phyloP scores from a whole-genome alignment of 2,797 vertebrate genomes.

The Fundulus diaphanus region DNA sequence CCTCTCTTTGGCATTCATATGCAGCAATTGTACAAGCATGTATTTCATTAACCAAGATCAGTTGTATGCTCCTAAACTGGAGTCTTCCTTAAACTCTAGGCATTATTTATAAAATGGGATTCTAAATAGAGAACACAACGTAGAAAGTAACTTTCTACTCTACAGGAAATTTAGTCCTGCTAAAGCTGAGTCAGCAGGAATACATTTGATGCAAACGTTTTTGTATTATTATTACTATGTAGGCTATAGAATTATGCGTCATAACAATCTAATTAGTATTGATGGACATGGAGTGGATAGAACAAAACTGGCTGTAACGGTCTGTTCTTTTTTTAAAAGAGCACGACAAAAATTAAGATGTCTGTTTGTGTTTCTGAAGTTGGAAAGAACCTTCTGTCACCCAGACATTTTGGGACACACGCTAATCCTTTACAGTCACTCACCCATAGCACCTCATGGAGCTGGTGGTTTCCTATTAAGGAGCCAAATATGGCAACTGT shows the following conservation, averaged over 20 bases:
- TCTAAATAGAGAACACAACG: background rate
- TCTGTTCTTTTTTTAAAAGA: constrained; percentile 30
- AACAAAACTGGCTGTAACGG: constrained; percentile 5
- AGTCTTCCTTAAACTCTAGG: background rate
- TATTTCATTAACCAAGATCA: background rate
- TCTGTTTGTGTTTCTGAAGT: constrained; percentile 20
- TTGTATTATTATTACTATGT: background rate
- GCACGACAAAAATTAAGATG: constrained; percentile 68
- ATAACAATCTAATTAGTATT: background rate
- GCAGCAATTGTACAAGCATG: background rate
- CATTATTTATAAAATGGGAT: constrained; percentile 3
- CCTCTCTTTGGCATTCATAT: constrained; percentile 12
- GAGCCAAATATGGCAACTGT: constrained; percentile 33
- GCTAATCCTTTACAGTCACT: constrained; percentile 65
- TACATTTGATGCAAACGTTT: background rate
- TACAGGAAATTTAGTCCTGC: too few relatives aligned
- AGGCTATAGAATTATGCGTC: background rate
- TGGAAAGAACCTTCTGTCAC: constrained; percentile 46
- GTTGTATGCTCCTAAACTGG: background rate
- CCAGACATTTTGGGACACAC: constrained; percentile 52
- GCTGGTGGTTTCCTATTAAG: constrained; percentile 73
- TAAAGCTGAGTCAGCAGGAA: too few relatives aligned
- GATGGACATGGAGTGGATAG: background rate
- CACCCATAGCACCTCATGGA: constrained; percentile 46
- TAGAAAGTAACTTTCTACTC: background rate